Percentiles rank a stretch among this genome's conserved stretches.
These are phyloP conservation scores for Apostichopus japonicus DNA, from an alignment of 35 echinoderm and acorn worm species.

Conservation along the genomic window DNA sequence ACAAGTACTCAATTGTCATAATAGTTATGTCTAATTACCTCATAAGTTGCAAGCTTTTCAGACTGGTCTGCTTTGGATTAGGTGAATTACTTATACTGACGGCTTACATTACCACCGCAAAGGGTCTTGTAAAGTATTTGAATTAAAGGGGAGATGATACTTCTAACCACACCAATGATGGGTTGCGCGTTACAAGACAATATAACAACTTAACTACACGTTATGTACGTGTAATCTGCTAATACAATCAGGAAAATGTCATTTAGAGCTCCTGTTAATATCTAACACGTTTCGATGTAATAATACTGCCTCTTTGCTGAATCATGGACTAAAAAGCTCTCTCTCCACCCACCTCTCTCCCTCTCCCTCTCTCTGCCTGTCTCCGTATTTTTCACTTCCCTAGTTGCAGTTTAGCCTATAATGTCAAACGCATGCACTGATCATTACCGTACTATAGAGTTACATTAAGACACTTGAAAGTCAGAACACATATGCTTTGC, in stretches of 20 bases:
- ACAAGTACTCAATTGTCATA: background rate
- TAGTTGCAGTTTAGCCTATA: background rate
- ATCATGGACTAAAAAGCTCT: background rate
- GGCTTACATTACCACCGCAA: too few species aligned
- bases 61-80: too few species aligned
- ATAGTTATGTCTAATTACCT: background rate
- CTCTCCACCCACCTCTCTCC: background rate
- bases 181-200: too few species aligned
- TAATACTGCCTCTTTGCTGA: background rate
- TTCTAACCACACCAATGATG: too few species aligned
- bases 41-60: too few species aligned
- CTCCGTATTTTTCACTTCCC: background rate
- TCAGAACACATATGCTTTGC: conserved; percentile 35
- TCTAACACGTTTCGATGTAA: background rate
- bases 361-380: background rate
- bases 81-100: too few species aligned
- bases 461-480: conserved; percentile 4
- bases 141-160: too few species aligned
- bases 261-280: background rate
- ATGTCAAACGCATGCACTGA: conserved; percentile 24
- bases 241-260: too few species aligned
- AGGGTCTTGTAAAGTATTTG: too few species aligned
- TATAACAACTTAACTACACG: too few species aligned
- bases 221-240: too few species aligned
- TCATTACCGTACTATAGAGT: conserved; percentile 4